These are phyloP conservation scores for Phrynosoma platyrhinos DNA, from an alignment of 2,113 vertebrate genomes.

Conservation along the genomic window DNA sequence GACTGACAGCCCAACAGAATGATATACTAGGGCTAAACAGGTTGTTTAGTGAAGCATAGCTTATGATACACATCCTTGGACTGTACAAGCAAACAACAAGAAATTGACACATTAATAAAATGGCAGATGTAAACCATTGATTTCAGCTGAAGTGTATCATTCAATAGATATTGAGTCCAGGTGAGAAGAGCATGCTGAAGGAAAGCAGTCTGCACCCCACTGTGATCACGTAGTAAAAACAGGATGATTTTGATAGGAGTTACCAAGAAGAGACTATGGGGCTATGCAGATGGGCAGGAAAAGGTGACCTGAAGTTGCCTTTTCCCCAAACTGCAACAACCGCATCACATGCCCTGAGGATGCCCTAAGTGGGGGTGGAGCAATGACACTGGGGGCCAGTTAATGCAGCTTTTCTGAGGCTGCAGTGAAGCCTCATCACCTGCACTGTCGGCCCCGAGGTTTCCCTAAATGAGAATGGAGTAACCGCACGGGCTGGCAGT, in stretches of 20 bases:
- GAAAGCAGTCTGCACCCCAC: neutral
- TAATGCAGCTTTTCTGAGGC: too few relatives aligned
- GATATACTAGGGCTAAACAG: constrained; percentile 14
- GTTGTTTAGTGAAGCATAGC: neutral
- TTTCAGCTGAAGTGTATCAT: constrained; percentile 21
- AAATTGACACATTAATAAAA: constrained; percentile 34
- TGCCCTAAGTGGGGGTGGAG: too few relatives aligned
- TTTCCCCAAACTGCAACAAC: too few relatives aligned
- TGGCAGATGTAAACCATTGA: neutral
- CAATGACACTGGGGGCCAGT: too few relatives aligned
- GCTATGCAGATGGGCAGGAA: too few relatives aligned
- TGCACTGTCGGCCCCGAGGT: too few relatives aligned
- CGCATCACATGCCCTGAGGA: too few relatives aligned
- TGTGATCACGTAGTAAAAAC: constrained; percentile 1
- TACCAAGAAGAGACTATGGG: neutral
- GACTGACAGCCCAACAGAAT: constrained; percentile 26
- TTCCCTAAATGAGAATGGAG: too few relatives aligned
- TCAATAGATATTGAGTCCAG: neutral
- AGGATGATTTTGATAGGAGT: neutral
- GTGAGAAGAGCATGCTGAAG: neutral
- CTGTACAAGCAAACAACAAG: neutral
- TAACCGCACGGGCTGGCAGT: too few relatives aligned
- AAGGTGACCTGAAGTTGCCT: too few relatives aligned
- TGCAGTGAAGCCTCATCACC: too few relatives aligned
- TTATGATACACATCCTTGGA: neutral